These are phyloP conservation scores for Ascidia mentula DNA, from an alignment of 23 tunicate genomes.

Conservation along the genomic window DNA sequence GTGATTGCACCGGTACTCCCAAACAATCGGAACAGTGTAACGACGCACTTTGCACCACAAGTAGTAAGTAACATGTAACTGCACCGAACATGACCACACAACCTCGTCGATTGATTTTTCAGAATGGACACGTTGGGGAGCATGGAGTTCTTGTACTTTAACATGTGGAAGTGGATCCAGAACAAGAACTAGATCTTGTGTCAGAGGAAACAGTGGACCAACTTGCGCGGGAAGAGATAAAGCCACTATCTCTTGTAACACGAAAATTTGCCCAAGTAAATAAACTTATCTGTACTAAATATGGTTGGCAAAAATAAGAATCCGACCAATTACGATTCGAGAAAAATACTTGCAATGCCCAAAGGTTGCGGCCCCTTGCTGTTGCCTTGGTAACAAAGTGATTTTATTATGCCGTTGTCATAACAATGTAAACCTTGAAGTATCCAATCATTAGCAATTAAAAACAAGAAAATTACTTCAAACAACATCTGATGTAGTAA, in stretches of 20 bases:
- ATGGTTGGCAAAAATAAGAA: too few relatives aligned
- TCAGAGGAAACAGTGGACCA: constrained; percentile 9
- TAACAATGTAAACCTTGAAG: too few relatives aligned
- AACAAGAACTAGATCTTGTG: constrained; percentile 13
- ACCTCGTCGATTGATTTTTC: background rate
- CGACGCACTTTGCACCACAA: background rate
- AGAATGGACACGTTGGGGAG: constrained; percentile 29
- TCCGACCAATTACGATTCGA: too few relatives aligned
- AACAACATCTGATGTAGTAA: background rate
- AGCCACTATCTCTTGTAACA: background rate
- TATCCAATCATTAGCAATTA: too few relatives aligned
- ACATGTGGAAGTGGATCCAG: constrained; percentile 33
- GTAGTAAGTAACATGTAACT: background rate
- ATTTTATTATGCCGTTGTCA: too few relatives aligned
- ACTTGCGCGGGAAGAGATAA: constrained; percentile 22
- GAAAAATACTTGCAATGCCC: too few relatives aligned
- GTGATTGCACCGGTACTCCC: background rate
- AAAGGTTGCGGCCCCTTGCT: too few relatives aligned
- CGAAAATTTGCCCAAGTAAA: constrained; percentile 24
- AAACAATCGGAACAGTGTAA: background rate
- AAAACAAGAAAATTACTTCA: background rate
- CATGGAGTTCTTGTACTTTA: constrained; percentile 18
- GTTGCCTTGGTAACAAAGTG: too few relatives aligned
- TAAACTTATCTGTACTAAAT: too few relatives aligned
- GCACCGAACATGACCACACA: background rate